Percentiles rank a stretch among this genome's conserved stretches.
Evolutionary conservation across 2,888 invertebrate species (phyloP).

Genomic region (Ormyrus labotus): DNA sequence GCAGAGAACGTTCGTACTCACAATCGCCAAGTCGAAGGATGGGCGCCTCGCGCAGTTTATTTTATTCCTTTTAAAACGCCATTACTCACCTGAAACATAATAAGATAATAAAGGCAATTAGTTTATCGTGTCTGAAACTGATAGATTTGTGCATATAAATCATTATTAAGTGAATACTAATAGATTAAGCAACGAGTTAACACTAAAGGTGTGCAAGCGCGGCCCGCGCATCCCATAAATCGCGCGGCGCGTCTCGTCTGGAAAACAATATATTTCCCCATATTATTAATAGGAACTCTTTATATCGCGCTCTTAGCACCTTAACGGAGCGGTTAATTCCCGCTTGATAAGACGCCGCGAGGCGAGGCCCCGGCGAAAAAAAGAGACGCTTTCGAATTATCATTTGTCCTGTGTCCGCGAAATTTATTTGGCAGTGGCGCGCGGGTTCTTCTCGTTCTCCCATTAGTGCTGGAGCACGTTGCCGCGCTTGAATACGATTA

Average conservation of each 20-base stretch:
- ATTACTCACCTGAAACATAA: slow-evolving; percentile 59
- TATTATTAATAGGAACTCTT: slow-evolving; percentile 47
- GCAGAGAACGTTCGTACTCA: slow-evolving; percentile 5
- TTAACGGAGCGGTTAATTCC: slow-evolving; percentile 38
- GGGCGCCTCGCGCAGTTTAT: slow-evolving; percentile 21
- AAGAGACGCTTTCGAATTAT: slow-evolving; percentile 45
- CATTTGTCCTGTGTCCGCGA: slow-evolving; percentile 30
- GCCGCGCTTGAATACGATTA: slow-evolving; percentile 41
- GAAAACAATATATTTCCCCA: slow-evolving; percentile 45
- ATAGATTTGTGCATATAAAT: slow-evolving; percentile 49
- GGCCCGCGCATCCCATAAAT: slow-evolving; percentile 45
- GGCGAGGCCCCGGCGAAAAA: slow-evolving; percentile 1
- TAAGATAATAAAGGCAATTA: slow-evolving; percentile 56
- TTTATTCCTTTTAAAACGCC: slow-evolving; percentile 38
- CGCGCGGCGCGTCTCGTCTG: neutral
- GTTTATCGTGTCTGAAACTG: slow-evolving; percentile 41
- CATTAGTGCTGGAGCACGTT: slow-evolving; percentile 43
- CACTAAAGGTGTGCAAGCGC: too few species aligned
- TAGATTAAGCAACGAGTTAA: slow-evolving; percentile 35
- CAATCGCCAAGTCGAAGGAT: slow-evolving; percentile 14
- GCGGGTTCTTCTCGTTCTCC: slow-evolving; percentile 12
- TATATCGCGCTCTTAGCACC: slow-evolving; percentile 41
- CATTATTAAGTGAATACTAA: slow-evolving; percentile 51
- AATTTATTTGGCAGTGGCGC: slow-evolving; percentile 46
- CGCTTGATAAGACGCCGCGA: slow-evolving; percentile 26